Evolutionary conservation across 1,140 invertebrate genomes (phyloP), one percentile per base, ranked within the genome.

Genomic region (Pseudomyrmex dendroicus): DNA sequence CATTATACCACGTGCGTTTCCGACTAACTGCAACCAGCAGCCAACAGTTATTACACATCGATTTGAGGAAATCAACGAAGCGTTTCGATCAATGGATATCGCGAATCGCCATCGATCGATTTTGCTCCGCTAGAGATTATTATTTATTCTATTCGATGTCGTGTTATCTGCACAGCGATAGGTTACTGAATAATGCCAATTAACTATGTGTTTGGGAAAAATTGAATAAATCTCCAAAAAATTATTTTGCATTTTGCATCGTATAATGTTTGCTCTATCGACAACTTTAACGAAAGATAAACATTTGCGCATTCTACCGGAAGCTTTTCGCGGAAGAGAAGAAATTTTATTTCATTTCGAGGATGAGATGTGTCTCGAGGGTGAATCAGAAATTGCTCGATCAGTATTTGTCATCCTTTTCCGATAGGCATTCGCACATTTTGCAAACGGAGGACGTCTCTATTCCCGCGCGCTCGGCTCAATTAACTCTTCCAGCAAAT

Each of bases 401-500:
- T 85, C 72, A 13, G 61, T 83, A 46, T 85, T 87, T 74, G 73
- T 83, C 35, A 62, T 83, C 86, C 73, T 83, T 85, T 88, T 88
- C 86, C 77, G 86, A 83, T 22, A 4, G 64, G 20, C 61, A 1
- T 52, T 54, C 83, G 83, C 48, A 57, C 50, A 50, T 17, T 44
- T 54, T 62, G 22, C 48, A 52, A 48, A 70, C 20, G 15, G 44
- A 22, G 54, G 48, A 64, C 62, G n/a, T 48, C 61, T 85, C 77
- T 46, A 15, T 44, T 9, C 57, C 56, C 22, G n/a, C 57, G 8
- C 46, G 52, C 25, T 66, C 67, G 73, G 13, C 20, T 80, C 84
- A 88, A 89, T 89, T 89, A 89, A 80, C 80, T 80, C 67, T 73
- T 54, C 64, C 44, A 73, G 70, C 59, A 88, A 85, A 88, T 89